Conservation (phyloP, 2,113 vertebrate species). For the Perca schrenkii region DNA sequence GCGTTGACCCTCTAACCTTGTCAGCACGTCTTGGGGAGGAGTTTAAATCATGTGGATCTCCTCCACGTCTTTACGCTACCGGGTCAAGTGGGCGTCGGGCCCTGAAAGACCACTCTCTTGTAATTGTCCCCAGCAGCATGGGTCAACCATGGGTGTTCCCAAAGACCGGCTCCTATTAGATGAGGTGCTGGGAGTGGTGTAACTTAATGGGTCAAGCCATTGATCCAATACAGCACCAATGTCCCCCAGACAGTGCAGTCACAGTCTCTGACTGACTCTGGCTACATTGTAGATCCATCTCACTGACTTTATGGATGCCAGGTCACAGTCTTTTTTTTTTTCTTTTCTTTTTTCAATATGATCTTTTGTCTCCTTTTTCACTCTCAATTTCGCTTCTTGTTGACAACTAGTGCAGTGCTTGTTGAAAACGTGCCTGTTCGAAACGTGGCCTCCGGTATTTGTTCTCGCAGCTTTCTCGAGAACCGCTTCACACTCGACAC, state of each 20-base stretch:
- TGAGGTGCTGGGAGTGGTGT: slow-evolving; percentile 67
- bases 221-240: slow-evolving; percentile 61
- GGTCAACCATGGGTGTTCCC: slow-evolving; percentile 78
- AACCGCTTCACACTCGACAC: too few relatives aligned
- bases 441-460: too few relatives aligned
- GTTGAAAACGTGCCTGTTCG: too few relatives aligned
- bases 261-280: slow-evolving; percentile 10
- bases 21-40: slow-evolving; percentile 95
- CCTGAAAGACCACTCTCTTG: slow-evolving; percentile 84
- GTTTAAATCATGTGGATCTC: slow-evolving; percentile 92
- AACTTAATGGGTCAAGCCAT: slow-evolving; percentile 75
- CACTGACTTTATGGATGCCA: neutral
- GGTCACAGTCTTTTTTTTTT: neutral
- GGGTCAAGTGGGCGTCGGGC: slow-evolving; percentile 94
- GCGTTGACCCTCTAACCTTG: slow-evolving; percentile 98
- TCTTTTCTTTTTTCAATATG: neutral
- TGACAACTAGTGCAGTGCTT: neutral
- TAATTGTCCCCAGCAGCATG: slow-evolving; percentile 81
- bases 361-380: neutral
- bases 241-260: slow-evolving; percentile 15
- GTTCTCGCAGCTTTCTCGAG: too few relatives aligned
- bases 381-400: neutral
- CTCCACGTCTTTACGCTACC: slow-evolving; percentile 76
- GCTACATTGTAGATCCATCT: neutral
- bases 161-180: slow-evolving; percentile 72